phyloP scores from a whole-genome alignment of 2,113 vertebrate species.

The Typhlomys cinereus region DNA sequence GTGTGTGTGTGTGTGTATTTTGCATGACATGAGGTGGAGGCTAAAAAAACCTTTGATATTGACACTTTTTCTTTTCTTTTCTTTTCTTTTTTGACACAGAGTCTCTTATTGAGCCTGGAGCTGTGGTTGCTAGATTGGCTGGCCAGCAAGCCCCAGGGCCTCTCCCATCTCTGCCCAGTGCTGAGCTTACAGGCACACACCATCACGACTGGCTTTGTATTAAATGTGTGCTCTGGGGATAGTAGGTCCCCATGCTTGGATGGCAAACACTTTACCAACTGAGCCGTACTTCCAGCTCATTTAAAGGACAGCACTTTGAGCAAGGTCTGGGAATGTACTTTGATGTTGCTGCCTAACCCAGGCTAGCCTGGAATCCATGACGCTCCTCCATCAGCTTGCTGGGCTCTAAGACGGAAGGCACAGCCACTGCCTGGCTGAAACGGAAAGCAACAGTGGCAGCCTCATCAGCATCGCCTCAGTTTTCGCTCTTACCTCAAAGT shows the following conservation, averaged over 20 bases:
- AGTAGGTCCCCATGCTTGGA: background rate
- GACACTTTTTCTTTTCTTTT: too few species aligned
- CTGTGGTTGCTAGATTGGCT: background rate
- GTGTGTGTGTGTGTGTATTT: background rate
- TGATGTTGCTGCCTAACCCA: background rate
- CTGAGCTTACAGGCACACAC: background rate
- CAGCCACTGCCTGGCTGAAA: background rate
- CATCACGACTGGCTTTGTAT: background rate
- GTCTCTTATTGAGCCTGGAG: background rate
- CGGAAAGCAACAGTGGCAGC: too few species aligned
- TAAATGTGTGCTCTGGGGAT: background rate
- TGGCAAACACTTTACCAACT: background rate
- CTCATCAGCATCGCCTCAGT: rapidly evolving
- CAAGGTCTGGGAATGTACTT: too few species aligned
- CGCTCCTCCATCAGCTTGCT: background rate
- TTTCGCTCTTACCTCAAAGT: slow-evolving; percentile 89
- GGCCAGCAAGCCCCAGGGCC: background rate
- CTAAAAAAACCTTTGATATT: background rate
- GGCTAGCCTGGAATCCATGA: background rate
- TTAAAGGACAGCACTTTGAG: too few species aligned
- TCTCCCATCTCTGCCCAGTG: background rate
- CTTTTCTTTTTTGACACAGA: background rate
- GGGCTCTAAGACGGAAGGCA: background rate
- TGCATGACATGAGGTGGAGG: background rate
- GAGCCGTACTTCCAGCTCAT: background rate